Evolutionary conservation across 1,140 invertebrate species (phyloP).

Genomic region (Aphaenogaster ashmeadi): DNA sequence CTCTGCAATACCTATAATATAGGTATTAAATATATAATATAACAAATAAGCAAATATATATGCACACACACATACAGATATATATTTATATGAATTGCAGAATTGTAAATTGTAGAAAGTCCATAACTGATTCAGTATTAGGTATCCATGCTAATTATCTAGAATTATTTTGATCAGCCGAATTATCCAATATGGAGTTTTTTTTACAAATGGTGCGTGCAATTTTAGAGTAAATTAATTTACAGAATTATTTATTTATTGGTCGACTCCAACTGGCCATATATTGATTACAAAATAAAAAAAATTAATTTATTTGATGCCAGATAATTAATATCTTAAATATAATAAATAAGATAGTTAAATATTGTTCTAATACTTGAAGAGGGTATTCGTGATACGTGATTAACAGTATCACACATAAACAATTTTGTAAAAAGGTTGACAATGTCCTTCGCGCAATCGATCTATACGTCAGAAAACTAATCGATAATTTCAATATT

Average conservation of each 20-base stretch:
- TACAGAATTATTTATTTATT: too few species aligned
- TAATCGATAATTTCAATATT: neutral
- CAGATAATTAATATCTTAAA: neutral
- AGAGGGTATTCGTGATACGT: too few species aligned
- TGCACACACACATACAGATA: neutral
- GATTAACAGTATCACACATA: neutral
- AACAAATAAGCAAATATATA: conserved; percentile 39
- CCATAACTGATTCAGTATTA: neutral
- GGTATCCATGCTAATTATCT: neutral
- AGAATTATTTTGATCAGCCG: neutral
- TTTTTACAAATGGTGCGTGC: neutral
- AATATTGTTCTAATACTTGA: neutral
- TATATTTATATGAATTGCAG: neutral
- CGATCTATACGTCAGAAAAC: neutral
- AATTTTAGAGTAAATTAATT: neutral
- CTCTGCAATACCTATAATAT: conserved; percentile 13
- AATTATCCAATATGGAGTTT: neutral
- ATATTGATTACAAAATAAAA: too few species aligned
- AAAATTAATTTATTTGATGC: neutral
- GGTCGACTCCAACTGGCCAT: too few species aligned
- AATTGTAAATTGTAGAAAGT: conserved; percentile 12
- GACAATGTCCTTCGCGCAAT: neutral
- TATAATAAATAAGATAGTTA: neutral
- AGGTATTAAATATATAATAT: too few species aligned
- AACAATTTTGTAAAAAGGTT: neutral